These are phyloP conservation scores for Siphonodentalium dalli DNA, from an alignment of 2,888 invertebrate species.

Conservation along the genomic window DNA sequence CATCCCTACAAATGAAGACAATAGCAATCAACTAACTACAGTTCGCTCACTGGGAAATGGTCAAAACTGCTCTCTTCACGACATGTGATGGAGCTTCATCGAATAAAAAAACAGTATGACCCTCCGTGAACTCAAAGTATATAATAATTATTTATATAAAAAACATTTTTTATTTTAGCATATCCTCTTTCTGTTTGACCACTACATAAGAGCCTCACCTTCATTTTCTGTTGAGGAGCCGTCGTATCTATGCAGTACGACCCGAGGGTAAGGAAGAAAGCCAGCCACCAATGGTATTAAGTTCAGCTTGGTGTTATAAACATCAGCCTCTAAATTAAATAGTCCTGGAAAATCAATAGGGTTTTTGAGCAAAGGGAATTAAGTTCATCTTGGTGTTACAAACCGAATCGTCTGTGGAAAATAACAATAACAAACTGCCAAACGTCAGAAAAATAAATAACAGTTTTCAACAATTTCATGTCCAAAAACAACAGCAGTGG, in stretches of 20 bases:
- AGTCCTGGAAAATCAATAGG: slow-evolving; percentile 70
- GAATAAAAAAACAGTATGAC: no score
- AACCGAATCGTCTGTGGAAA: not conserved
- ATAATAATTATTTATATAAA: no score
- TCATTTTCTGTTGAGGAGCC: slow-evolving; percentile 13
- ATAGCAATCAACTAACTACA: no score
- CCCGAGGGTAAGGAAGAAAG: slow-evolving; percentile 85
- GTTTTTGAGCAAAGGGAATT: not conserved
- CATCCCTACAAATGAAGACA: no score
- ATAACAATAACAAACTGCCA: no score
- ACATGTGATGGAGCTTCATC: no score
- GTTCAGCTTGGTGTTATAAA: slow-evolving; percentile 80
- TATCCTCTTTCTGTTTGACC: not conserved
- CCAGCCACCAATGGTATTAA: slow-evolving; percentile 94
- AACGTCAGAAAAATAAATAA: no score
- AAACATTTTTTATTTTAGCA: slow-evolving; percentile 72
- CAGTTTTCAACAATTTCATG: no score
- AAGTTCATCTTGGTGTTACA: not conserved
- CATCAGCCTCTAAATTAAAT: slow-evolving; percentile 69
- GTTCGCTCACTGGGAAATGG: no score
- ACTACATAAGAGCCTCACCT: not conserved
- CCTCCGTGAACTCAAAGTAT: no score
- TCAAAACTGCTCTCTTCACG: no score
- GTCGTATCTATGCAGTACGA: slow-evolving; percentile 85
- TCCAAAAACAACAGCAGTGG: no score